These are phyloP conservation scores for Patagioenas fasciata DNA, from an alignment of 2,113 vertebrate genomes.

Conservation along the genomic window DNA sequence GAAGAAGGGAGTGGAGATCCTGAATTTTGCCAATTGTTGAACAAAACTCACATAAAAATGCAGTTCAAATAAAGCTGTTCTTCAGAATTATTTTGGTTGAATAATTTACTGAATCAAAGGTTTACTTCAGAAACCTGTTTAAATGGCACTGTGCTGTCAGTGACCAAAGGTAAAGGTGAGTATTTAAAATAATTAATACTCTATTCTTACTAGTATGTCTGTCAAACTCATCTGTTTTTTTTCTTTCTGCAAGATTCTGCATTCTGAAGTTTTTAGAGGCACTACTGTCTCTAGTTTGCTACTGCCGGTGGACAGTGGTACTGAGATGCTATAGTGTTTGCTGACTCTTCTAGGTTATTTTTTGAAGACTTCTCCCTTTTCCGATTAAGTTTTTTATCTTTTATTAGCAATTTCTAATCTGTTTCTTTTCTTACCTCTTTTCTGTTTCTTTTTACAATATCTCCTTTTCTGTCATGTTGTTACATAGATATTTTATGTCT, in stretches of 20 bases:
- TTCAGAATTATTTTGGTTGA: conserved; percentile 34
- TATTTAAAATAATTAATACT: neutral
- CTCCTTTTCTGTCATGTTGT: neutral
- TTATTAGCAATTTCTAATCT: neutral
- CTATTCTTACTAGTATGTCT: neutral
- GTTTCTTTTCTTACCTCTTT: neutral
- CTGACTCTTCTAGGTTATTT: neutral
- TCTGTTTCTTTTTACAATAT: neutral
- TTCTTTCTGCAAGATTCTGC: neutral
- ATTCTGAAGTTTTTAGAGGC: neutral
- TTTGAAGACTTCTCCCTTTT: neutral
- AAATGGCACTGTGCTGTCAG: neutral
- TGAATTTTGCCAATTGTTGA: neutral
- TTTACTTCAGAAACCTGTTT: neutral
- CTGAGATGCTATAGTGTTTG: neutral
- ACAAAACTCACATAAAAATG: conserved; percentile 9
- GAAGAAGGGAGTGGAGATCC: neutral
- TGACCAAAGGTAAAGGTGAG: neutral
- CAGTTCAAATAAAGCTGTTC: conserved; percentile 42
- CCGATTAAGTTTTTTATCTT: neutral
- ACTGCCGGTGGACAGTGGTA: neutral
- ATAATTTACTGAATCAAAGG: conserved; percentile 30
- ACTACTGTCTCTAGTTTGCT: neutral
- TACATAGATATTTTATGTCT: neutral
- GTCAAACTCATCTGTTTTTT: neutral